These are phyloP conservation scores for Cyprinodon variegatus DNA, from an alignment of 2,113 vertebrate genomes.

Conservation along the genomic window DNA sequence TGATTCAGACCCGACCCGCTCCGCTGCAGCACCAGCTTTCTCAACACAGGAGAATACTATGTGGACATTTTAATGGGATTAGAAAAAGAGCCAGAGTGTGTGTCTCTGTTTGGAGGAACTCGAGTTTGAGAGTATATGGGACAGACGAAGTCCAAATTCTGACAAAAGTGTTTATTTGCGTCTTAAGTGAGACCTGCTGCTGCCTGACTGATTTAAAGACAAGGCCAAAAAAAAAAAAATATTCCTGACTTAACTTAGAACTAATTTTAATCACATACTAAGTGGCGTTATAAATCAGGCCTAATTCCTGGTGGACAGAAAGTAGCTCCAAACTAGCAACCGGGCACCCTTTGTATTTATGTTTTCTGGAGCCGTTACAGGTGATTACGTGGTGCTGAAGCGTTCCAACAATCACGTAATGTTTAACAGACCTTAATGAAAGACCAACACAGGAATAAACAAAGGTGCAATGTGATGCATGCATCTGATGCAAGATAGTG, in stretches of 20 bases:
- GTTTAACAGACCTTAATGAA: conserved; percentile 72
- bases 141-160: conserved; percentile 68
- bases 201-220: conserved; percentile 79
- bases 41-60: conserved; percentile 68
- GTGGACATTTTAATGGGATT: conserved; percentile 82
- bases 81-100: conserved; percentile 72
- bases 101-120: conserved; percentile 10
- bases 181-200: conserved; percentile 83
- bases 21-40: conserved; percentile 38
- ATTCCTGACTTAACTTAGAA: conserved; percentile 47
- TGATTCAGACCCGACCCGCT: conserved; percentile 64
- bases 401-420: conserved; percentile 69
- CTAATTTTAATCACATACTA: conserved; percentile 28
- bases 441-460: conserved; percentile 69
- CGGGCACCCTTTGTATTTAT: conserved; percentile 63
- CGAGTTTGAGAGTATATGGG: conserved; percentile 6
- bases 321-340: conserved; percentile 35
- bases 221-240: conserved; percentile 50
- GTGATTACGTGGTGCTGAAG: conserved; percentile 46
- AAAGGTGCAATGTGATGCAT: conserved; percentile 56
- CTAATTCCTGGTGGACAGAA: conserved; percentile 19
- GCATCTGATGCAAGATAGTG: conserved; percentile 46
- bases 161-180: conserved; percentile 81
- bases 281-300: conserved; percentile 58
- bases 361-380: conserved; percentile 63